Percentiles rank a stretch among this genome's conserved stretches.
Evolutionary conservation across 2,113 vertebrate genomes (phyloP).

Genomic region (Formicarius rufipectus): DNA sequence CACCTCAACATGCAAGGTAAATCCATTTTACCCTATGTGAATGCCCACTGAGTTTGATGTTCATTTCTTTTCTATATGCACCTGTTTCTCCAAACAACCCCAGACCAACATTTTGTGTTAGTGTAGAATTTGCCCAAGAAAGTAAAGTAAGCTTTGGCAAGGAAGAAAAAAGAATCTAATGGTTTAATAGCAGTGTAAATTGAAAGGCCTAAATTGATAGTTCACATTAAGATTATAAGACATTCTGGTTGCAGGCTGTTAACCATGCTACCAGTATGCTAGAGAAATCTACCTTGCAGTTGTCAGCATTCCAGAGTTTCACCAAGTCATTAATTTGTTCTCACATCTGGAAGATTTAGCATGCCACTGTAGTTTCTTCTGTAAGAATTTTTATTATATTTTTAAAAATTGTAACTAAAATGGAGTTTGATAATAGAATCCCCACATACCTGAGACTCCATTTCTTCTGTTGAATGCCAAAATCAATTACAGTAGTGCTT

Average conservation of each 20-base stretch:
- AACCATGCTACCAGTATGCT: neutral
- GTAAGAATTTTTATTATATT: conserved; percentile 1
- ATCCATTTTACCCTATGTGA: neutral
- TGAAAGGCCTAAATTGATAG: neutral
- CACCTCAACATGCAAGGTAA: neutral
- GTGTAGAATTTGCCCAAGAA: conserved; percentile 14
- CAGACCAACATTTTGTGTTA: neutral
- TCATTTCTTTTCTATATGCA: neutral
- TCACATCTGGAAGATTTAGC: neutral
- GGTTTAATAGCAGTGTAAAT: neutral
- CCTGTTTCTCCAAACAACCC: neutral
- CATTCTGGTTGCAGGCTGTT: conserved; percentile 25
- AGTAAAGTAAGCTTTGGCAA: neutral
- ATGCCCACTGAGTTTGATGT: neutral
- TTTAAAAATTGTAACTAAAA: neutral
- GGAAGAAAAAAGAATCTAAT: neutral
- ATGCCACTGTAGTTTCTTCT: neutral
- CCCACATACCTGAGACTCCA: neutral
- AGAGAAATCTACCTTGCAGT: neutral
- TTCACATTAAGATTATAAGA: neutral
- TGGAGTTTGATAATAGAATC: neutral
- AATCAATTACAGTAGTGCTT: neutral
- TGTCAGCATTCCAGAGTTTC: conserved; percentile 46
- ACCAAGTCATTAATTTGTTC: conserved; percentile 26
- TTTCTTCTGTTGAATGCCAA: neutral